These are phyloP conservation scores for Xiphias gladius DNA, from an alignment of 2,113 vertebrate species.

Conservation along the genomic window DNA sequence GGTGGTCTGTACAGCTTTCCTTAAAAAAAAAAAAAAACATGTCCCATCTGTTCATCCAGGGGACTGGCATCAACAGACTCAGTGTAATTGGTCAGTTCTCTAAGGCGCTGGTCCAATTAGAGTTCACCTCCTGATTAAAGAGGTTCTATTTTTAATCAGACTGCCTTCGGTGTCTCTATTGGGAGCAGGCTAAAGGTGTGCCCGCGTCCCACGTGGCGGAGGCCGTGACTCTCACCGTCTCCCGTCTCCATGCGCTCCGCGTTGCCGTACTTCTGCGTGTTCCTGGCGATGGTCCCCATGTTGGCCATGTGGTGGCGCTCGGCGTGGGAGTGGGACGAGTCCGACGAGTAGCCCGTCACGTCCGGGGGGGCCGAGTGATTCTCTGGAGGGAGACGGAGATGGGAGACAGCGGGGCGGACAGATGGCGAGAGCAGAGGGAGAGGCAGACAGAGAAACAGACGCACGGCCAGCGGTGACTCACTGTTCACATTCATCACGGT, in stretches of 20 bases:
- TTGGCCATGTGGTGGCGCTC: constrained; percentile 96
- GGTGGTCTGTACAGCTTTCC: constrained; percentile 41
- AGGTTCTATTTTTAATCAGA: constrained; percentile 51
- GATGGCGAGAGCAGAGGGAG: constrained; percentile 20
- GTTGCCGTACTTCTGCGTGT: constrained; percentile 96
- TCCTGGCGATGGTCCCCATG: constrained; percentile 92
- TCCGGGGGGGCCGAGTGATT: constrained; percentile 98
- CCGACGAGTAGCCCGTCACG: constrained; percentile 97
- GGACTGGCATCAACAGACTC: constrained; percentile 45
- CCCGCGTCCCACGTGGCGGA: neutral
- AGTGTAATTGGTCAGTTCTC: constrained; percentile 53
- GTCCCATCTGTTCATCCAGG: constrained; percentile 39
- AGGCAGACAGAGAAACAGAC: constrained; percentile 2
- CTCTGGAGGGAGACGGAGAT: constrained; percentile 83
- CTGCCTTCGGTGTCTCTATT: constrained; percentile 9
- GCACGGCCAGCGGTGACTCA: constrained; percentile 36
- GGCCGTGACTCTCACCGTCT: constrained; percentile 86
- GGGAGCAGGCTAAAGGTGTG: constrained; percentile 16
- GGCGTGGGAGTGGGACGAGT: constrained; percentile 87
- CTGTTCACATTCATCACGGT: constrained; percentile 21
- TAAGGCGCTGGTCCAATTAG: constrained; percentile 50
- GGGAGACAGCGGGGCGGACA: neutral
- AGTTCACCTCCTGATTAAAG: constrained; percentile 48
- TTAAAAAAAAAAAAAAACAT: constrained; percentile 2
- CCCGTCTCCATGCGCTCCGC: constrained; percentile 99